A percentile compares a stretch with the other conserved stretches of the same genome.
Evolutionary conservation across 2,888 invertebrate genomes (phyloP).

Genomic region (Hylaea fasciaria): DNA sequence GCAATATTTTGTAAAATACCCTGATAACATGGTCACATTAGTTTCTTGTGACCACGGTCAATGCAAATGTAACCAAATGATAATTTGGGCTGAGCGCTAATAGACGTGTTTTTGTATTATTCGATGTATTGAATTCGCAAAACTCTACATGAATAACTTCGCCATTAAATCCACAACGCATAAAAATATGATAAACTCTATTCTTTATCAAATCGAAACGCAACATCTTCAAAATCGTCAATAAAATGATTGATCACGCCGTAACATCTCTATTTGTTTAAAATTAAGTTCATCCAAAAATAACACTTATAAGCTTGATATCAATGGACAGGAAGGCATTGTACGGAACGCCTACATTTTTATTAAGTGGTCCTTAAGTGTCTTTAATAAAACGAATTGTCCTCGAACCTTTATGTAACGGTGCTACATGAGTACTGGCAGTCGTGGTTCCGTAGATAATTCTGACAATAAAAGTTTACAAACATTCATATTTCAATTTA

Average conservation of each 20-base stretch:
- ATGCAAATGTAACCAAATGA: too few species aligned
- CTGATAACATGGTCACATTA: too few species aligned
- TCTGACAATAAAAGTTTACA: background rate
- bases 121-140: too few species aligned
- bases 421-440: conserved; percentile 3
- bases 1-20: too few species aligned
- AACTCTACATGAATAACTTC: too few species aligned
- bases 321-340: conserved; percentile 48
- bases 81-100: too few species aligned
- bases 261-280: conserved; percentile 45
- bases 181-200: background rate
- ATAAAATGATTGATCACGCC: conserved; percentile 21
- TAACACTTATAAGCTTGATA: conserved; percentile 56
- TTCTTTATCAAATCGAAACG: background rate
- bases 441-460: conserved; percentile 25
- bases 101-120: too few species aligned
- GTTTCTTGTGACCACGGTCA: too few species aligned
- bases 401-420: conserved; percentile 38
- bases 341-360: conserved; percentile 73
- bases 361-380: conserved; percentile 78
- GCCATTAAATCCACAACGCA: too few species aligned
- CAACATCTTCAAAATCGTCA: conserved; percentile 17
- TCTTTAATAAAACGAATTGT: conserved; percentile 81
- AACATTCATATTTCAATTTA: background rate
- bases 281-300: conserved; percentile 51